Conservation (phyloP, 2,888 invertebrate genomes). For the Lobophora halterata region DNA sequence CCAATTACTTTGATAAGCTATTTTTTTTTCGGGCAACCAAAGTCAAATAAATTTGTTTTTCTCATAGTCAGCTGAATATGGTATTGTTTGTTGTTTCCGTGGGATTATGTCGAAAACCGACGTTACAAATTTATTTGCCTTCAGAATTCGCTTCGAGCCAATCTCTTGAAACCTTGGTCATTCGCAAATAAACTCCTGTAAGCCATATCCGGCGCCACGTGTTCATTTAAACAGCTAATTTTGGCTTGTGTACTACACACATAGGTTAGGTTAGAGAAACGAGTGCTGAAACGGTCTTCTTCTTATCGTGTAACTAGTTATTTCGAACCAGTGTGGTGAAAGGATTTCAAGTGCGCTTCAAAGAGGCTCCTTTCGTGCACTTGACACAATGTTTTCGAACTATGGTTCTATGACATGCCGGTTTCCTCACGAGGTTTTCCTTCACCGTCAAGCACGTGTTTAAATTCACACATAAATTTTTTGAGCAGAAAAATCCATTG, state of each 20-base stretch:
- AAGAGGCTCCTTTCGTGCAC: too few relatives aligned
- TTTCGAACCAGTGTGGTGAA: too few relatives aligned
- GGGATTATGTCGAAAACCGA: slow-evolving; percentile 28
- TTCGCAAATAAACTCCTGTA: slow-evolving; percentile 23
- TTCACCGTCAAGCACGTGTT: too few relatives aligned
- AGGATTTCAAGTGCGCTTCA: too few relatives aligned
- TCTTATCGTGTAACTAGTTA: too few relatives aligned
- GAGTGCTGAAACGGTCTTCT: slow-evolving; percentile 24
- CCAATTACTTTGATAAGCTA: slow-evolving; percentile 17
- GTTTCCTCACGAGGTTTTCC: too few relatives aligned
- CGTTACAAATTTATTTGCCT: slow-evolving; percentile 22
- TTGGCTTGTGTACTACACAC: slow-evolving; percentile 26
- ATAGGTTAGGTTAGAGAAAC: slow-evolving; percentile 9
- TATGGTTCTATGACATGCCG: too few relatives aligned
- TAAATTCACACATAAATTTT: too few relatives aligned
- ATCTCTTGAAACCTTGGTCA: slow-evolving; percentile 24
- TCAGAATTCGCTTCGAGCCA: slow-evolving; percentile 19
- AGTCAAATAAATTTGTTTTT: slow-evolving; percentile 25
- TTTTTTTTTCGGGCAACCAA: slow-evolving; percentile 23
- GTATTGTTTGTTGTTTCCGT: slow-evolving; percentile 38
- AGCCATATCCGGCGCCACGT: slow-evolving; percentile 20
- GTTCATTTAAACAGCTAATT: slow-evolving; percentile 23
- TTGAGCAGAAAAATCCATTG: too few relatives aligned
- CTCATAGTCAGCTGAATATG: slow-evolving; percentile 33
- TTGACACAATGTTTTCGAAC: too few relatives aligned